Conservation (phyloP, 2,888 invertebrate species). For the Conistra vaccinii region DNA sequence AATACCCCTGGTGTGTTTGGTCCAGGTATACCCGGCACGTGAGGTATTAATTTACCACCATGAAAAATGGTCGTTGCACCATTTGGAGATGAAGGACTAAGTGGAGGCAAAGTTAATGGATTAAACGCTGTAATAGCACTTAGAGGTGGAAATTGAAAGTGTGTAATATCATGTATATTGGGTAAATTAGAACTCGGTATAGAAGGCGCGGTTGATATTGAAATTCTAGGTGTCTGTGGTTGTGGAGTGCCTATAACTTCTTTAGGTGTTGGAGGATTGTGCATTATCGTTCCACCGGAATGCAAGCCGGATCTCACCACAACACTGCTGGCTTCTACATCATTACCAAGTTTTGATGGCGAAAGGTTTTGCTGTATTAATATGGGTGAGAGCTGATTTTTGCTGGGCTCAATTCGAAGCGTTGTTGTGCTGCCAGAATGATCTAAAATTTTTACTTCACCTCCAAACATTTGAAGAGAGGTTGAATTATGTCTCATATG, state of each 20-base stretch:
- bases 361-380: constrained; percentile 87
- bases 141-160: constrained; percentile 93
- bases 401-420: constrained; percentile 92
- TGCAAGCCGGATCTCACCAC: constrained; percentile 95
- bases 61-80: constrained; percentile 92
- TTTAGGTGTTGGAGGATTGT: constrained; percentile 90
- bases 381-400: constrained; percentile 90
- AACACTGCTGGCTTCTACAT: constrained; percentile 92
- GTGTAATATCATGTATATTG: constrained; percentile 87
- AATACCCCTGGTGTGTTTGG: constrained; percentile 92
- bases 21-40: constrained; percentile 97
- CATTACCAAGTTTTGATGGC: constrained; percentile 84
- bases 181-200: constrained; percentile 90
- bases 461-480: constrained; percentile 93
- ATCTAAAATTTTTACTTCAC: constrained; percentile 94
- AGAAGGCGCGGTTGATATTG: constrained; percentile 90
- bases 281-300: constrained; percentile 95
- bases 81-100: constrained; percentile 88
- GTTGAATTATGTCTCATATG: constrained; percentile 90
- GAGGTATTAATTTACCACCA: constrained; percentile 94
- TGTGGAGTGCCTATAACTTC: constrained; percentile 83
- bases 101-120: constrained; percentile 92
- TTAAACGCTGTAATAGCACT: constrained; percentile 93
- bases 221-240: constrained; percentile 90
- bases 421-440: constrained; percentile 93